phyloP scores from a whole-genome alignment of 1,140 invertebrate genomes.

The Sipha flava region DNA sequence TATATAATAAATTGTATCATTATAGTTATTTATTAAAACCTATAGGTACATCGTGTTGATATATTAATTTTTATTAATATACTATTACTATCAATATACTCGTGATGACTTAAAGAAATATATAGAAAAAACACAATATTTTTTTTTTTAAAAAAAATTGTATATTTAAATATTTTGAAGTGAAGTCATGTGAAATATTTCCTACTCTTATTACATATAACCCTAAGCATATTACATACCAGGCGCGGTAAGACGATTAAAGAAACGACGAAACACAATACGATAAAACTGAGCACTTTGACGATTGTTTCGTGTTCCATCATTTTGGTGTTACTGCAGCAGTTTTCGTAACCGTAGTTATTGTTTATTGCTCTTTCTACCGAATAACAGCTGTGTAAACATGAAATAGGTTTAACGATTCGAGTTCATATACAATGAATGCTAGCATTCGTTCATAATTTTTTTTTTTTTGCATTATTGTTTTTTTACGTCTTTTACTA shows the following conservation, averaged over 20 bases:
- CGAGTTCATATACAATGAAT: background rate
- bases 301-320: background rate
- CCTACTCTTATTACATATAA: too few relatives aligned
- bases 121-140: too few relatives aligned
- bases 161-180: too few relatives aligned
- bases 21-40: too few relatives aligned
- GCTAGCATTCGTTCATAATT: background rate
- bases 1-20: too few relatives aligned
- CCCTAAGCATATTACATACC: too few relatives aligned
- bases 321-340: background rate
- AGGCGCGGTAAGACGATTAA: background rate
- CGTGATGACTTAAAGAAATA: too few relatives aligned
- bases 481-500: background rate
- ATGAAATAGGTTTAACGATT: background rate
- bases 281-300: background rate
- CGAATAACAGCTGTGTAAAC: background rate
- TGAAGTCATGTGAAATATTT: too few relatives aligned
- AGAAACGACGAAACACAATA: background rate
- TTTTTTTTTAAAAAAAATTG: too few relatives aligned
- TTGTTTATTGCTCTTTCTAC: background rate
- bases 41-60: too few relatives aligned
- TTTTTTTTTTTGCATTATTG: background rate
- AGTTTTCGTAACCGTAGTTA: background rate
- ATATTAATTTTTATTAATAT: too few relatives aligned
- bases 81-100: too few relatives aligned